Base-by-base conservation (phyloP, 1,140 invertebrate species). In the Ephestia elutella region DNA sequence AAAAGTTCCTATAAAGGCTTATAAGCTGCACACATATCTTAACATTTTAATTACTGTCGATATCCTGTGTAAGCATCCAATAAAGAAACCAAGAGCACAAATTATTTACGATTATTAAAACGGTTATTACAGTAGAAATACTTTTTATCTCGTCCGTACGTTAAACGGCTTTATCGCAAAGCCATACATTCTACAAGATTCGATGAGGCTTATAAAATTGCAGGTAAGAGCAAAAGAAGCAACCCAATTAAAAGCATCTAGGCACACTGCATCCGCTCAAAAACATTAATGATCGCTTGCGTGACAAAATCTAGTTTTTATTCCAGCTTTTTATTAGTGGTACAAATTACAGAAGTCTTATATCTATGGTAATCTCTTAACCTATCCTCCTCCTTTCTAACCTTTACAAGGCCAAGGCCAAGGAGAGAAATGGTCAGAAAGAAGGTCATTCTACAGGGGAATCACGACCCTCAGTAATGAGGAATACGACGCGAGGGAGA, bases 231-330 rank as follows among this genome's bases (percentile, higher is more conserved):
- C 54, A 56, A 66, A 70, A 79, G 78, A 74, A 71, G 65, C 71
- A 73, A 75, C 68, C 78, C 76, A 82, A 86, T 82, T 84, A 83
- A 83, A 63, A 65, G 66, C 68, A 69, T 72, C 71, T 75, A 73
- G 66, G 66, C 66, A 70, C 74, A 73, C 71, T 70, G 68, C 74
- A 86, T 86, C 81, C 80, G 78, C 57, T 80, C 69, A 49, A 65
- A 72, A 68, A 60, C 63, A 55, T 77, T 82, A 85, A 82, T 81
- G 71, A 71, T 67, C 62, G 50, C 56, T 65, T 66, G 70, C 70
- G 64, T 77, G 73, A 81, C 75, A 76, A 86, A 86, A 80, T 81
- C 81, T 78, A 80, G 80, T 86, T 86, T 82, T 86, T 83, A 60
- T 68, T 65, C 64, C 54, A 61, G 54, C 56, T 67, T 66, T 64